A percentile compares a stretch with the other conserved stretches of the same genome.
These are phyloP conservation scores for Engraulis encrasicolus DNA, from an alignment of 2,113 vertebrate species.

Conservation along the genomic window DNA sequence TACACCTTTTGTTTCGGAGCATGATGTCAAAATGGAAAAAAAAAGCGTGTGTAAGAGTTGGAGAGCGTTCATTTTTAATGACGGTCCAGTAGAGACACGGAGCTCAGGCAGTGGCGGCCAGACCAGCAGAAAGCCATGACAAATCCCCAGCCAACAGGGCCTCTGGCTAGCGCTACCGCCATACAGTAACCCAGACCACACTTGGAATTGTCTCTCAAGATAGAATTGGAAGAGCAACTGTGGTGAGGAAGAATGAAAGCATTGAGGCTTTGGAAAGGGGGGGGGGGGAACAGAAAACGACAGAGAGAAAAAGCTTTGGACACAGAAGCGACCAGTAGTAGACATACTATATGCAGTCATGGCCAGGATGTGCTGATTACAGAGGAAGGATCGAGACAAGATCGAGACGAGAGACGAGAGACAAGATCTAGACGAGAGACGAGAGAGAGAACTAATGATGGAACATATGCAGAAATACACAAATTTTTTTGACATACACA, in stretches of 20 bases:
- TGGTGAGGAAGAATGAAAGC: neutral
- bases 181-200: neutral
- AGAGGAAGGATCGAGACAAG: neutral
- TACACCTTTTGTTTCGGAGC: neutral
- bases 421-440: neutral
- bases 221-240: neutral
- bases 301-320: neutral
- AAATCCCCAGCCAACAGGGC: neutral
- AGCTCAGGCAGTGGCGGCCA: neutral
- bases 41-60: neutral
- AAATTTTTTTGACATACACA: neutral
- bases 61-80: neutral
- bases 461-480: neutral
- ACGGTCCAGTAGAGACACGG: neutral
- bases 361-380: neutral
- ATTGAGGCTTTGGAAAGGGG: neutral
- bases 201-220: neutral
- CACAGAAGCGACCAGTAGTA: neutral
- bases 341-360: neutral
- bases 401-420: neutral
- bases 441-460: neutral
- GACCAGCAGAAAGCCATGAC: neutral
- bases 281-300: neutral
- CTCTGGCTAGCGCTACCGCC: neutral
- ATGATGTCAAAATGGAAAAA: neutral